Evolutionary conservation across 2,113 vertebrate genomes (phyloP), one percentile per base, ranked within the genome.

Genomic region (Gila orcuttii): DNA sequence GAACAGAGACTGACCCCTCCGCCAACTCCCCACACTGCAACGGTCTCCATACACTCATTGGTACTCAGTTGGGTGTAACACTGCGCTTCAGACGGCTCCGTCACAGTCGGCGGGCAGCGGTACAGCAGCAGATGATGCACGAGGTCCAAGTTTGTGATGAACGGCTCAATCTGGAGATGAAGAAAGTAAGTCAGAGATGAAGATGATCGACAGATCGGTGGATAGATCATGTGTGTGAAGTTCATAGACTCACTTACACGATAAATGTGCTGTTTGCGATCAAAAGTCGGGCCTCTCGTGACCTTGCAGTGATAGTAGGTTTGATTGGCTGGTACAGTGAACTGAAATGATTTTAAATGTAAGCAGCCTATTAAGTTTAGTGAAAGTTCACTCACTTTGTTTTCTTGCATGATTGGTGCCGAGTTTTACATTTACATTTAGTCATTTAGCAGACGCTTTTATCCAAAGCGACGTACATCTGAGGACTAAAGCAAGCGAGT

Each of bases 221-320:
- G 42, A 60, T 52, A 25, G 5, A 47, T 33, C 2, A 78, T 33
- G 28, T 5, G 10, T 31, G 21, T 59, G 0, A 62, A 82, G 28
- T 39, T 23, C 6, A 73, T 47, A 6, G 55, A 47, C 84, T 93
- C 92, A 71, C 62, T 33, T 31, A 96, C 96, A 93, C 91, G 94
- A 90, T 94, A 95, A 84, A 97, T 92, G 17, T 95, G 95, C 85
- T 96, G 92, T 52, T 96, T 96, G 85, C 84, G 75, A 23, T 74
- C 90, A 4, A 96, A 87, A 0, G 79, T 69, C 21, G 95, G 93
- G 4, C 96, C 86, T 12, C 90, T 93, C 45, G 95, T 89, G 80
- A 97, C 87, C 55, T 93, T 95, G 77, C 96, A 96, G 86, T 96
- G 94, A 3, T 97, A 97, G 8, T 94, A 94, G 31, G 96, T 97